These are phyloP conservation scores for Clarias platycephalus DNA, from an alignment of 2,797 vertebrate genomes.

Conservation along the genomic window DNA sequence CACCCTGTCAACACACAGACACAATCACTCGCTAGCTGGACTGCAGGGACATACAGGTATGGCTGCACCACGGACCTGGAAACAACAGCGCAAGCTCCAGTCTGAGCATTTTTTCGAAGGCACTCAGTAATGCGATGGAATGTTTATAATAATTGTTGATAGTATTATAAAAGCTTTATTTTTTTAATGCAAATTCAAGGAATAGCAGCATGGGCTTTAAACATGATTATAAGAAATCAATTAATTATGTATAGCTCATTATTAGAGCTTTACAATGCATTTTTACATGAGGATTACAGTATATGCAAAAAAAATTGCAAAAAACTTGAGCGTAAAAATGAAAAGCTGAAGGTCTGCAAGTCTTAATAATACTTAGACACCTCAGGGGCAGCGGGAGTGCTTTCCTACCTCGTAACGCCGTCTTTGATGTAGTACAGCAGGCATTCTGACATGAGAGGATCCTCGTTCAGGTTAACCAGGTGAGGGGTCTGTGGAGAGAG, in stretches of 20 bases:
- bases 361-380: conserved; percentile 23
- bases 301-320: not conserved
- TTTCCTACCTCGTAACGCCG: conserved; percentile 89
- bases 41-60: not conserved
- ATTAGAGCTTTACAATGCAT: not conserved
- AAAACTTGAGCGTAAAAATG: not conserved
- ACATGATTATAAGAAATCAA: not conserved
- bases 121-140: not conserved
- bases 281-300: not conserved
- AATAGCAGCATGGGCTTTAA: not conserved
- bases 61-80: not conserved
- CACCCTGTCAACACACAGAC: conserved; percentile 78
- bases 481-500: conserved; percentile 87
- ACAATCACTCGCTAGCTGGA: conserved; percentile 9
- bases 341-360: conserved; percentile 20
- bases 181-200: not conserved
- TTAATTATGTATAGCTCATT: not conserved
- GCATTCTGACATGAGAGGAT: conserved; percentile 99
- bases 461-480: conserved; percentile 98
- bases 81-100: not conserved
- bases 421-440: conserved; percentile 99
- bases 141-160: not conserved
- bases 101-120: not conserved
- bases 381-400: conserved; percentile 7
- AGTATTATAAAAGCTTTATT: not conserved